A percentile compares a stretch with the other conserved stretches of the same genome.
These are phyloP conservation scores for Zaprionus capensis DNA, from an alignment of 1,140 invertebrate species.

Conservation along the genomic window DNA sequence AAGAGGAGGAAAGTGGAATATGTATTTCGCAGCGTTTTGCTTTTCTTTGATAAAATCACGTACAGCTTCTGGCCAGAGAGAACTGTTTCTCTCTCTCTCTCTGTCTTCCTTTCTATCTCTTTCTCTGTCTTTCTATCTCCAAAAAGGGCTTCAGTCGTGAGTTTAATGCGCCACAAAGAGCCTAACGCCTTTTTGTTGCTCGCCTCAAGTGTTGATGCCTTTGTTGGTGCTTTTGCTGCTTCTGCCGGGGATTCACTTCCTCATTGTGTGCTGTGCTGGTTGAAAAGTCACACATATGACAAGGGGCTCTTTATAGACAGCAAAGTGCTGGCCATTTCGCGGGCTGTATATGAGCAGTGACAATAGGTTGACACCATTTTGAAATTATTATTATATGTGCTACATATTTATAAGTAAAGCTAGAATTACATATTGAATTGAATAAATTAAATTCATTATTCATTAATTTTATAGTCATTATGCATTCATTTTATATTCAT, in stretches of 20 bases:
- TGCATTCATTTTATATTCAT: too few species aligned
- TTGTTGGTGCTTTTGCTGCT: constrained; percentile 11
- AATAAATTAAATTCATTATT: too few species aligned
- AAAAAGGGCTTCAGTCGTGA: constrained; percentile 63
- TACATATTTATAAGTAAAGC: too few species aligned
- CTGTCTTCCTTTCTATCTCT: not conserved
- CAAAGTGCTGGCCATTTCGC: constrained; percentile 48
- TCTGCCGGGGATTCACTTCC: constrained; percentile 24
- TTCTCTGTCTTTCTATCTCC: constrained; percentile 22
- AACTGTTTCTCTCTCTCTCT: not conserved
- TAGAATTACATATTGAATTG: too few species aligned
- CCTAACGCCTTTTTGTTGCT: constrained; percentile 60
- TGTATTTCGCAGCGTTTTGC: constrained; percentile 48
- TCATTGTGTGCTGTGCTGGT: constrained; percentile 24
- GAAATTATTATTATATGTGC: not conserved
- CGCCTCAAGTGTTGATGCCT: constrained; percentile 53
- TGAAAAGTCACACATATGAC: constrained; percentile 57
- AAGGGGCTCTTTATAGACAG: constrained; percentile 9
- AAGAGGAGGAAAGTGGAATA: constrained; percentile 7
- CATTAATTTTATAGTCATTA: too few species aligned
- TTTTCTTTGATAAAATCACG: constrained; percentile 81
- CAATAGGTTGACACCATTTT: not conserved
- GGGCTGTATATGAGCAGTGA: not conserved
- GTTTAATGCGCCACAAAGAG: constrained; percentile 72
- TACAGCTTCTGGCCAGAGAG: constrained; percentile 68